These are phyloP conservation scores for Aphrocallistes beatrix DNA, from an alignment of 37 sponge, comb jelly and placozoan species.

Conservation along the genomic window DNA sequence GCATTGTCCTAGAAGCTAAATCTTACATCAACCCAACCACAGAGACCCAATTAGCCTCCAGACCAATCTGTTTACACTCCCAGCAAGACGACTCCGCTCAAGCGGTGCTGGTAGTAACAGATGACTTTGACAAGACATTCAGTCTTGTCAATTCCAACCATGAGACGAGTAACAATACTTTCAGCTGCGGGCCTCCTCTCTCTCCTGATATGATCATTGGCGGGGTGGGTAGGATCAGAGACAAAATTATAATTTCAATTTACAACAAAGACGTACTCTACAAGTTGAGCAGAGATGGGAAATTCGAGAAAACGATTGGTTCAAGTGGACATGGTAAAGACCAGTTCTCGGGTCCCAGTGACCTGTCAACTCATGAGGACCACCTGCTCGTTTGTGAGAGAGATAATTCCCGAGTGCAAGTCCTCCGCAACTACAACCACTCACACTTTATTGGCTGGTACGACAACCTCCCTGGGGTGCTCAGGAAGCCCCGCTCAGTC, in stretches of 20 bases:
- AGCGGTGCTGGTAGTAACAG: neutral
- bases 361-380: neutral
- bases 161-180: neutral
- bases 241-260: neutral
- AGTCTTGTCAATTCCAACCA: neutral
- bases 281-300: neutral
- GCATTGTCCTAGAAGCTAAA: neutral
- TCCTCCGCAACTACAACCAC: neutral
- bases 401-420: neutral
- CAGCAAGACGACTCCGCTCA: neutral
- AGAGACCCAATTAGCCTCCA: neutral
- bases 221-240: neutral
- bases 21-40: neutral
- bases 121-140: constrained; percentile 1
- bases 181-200: neutral
- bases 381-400: neutral
- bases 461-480: neutral
- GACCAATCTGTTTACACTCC: neutral
- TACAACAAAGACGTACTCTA: neutral
- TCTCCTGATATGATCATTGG: neutral
- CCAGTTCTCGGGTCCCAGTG: neutral
- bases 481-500: neutral
- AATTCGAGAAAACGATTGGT: neutral
- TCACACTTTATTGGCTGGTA: constrained; percentile 9
- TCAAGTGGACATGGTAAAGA: neutral